A percentile compares a stretch with the other conserved stretches of the same genome.
These are phyloP conservation scores for Thunnus albacares DNA, from an alignment of 2,797 vertebrate species.

Conservation along the genomic window DNA sequence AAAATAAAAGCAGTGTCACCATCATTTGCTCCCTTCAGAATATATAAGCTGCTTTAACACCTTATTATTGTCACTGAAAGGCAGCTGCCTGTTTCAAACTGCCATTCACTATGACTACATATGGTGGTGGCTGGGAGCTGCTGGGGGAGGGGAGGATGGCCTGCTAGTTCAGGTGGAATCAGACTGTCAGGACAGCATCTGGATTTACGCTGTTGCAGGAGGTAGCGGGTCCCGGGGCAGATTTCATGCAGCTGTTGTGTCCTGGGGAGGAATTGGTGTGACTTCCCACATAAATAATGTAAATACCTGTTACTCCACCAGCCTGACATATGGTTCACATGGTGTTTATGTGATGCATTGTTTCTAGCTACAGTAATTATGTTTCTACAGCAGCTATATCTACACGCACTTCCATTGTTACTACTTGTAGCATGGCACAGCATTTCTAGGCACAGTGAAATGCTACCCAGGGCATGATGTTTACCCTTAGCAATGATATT, in stretches of 20 bases:
- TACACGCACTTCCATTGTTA: too few species aligned
- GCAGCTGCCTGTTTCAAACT: constrained; percentile 3
- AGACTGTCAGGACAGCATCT: constrained; percentile 54
- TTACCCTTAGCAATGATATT: too few species aligned
- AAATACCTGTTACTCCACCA: constrained; percentile 1
- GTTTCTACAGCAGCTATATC: too few species aligned
- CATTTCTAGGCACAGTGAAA: too few species aligned
- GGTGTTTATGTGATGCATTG: background rate
- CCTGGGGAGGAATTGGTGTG: constrained; percentile 34
- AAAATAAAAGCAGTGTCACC: too few species aligned
- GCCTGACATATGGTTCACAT: background rate
- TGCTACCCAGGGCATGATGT: too few species aligned
- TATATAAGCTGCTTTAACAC: background rate
- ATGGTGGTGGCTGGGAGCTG: background rate
- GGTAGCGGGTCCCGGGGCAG: constrained; percentile 33
- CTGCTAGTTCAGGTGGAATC: constrained; percentile 58
- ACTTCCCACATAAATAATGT: constrained; percentile 42
- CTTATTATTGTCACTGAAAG: background rate
- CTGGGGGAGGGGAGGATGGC: background rate
- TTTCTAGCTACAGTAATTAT: too few species aligned
- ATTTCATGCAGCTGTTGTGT: constrained; percentile 67
- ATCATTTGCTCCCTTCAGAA: background rate
- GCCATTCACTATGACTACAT: background rate
- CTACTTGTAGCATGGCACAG: background rate
- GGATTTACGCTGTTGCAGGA: constrained; percentile 16